A percentile compares a stretch with the other conserved stretches of the same genome.
phyloP scores from a whole-genome alignment of 2,113 vertebrate genomes.

The Zapus hudsonius region DNA sequence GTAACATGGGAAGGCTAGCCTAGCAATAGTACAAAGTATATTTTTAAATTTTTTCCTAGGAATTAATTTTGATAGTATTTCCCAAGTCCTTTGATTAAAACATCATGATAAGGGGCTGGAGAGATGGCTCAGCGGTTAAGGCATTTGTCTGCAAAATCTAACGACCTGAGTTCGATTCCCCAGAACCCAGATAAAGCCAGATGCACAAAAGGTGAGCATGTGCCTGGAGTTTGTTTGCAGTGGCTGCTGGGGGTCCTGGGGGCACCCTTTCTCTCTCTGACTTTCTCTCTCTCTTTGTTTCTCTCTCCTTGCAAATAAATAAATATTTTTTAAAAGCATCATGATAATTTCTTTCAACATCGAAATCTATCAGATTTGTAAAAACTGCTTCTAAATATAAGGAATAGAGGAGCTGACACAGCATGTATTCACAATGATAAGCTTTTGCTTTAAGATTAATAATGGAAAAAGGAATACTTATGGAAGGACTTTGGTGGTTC shows the following conservation, averaged over 20 bases:
- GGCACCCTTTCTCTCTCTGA: no score
- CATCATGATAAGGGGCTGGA: no score
- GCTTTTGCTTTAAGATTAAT: constrained; percentile 62
- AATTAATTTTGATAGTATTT: constrained; percentile 63
- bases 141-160: no score
- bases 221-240: no score
- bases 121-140: no score
- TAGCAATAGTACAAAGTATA: constrained; percentile 61
- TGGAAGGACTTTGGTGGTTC: constrained; percentile 65
- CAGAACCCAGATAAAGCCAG: no score
- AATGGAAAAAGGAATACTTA: constrained; percentile 75
- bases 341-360: constrained; percentile 56
- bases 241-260: no score
- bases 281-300: no score
- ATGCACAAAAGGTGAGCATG: no score
- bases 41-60: constrained; percentile 59
- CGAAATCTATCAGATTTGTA: constrained; percentile 35
- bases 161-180: no score
- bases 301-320: no score
- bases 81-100: constrained; percentile 47
- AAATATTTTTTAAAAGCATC: no score
- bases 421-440: constrained; percentile 57
- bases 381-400: constrained; percentile 42
- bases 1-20: constrained; percentile 76
- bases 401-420: constrained; percentile 60